Conservation (phyloP, 2,888 invertebrate genomes). For the Zhuqinia jingwanae region DNA sequence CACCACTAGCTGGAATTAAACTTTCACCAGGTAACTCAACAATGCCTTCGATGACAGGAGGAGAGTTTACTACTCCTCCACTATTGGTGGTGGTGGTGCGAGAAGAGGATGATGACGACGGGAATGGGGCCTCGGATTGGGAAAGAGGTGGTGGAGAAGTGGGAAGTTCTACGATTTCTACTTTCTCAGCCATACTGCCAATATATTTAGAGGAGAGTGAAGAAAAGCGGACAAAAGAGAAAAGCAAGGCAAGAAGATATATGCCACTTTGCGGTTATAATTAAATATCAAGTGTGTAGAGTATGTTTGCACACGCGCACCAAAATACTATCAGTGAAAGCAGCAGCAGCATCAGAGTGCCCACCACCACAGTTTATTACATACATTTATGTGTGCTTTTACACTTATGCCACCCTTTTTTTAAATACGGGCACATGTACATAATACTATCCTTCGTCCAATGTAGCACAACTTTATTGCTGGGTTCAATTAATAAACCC, state of each 20-base stretch:
- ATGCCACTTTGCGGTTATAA: constrained; percentile 15
- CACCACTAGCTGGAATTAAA: constrained; percentile 34
- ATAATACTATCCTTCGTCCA: too few species aligned
- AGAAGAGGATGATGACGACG: constrained; percentile 12
- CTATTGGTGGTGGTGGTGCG: too few species aligned
- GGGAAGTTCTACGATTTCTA: constrained; percentile 66
- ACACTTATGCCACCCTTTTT: not conserved
- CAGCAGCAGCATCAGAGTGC: too few species aligned
- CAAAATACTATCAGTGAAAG: not conserved
- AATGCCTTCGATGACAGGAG: constrained; percentile 55
- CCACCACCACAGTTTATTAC: not conserved
- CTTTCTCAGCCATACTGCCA: constrained; percentile 45
- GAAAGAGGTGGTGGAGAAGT: constrained; percentile 57
- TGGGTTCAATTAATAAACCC: constrained; percentile 18
- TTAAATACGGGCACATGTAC: too few species aligned
- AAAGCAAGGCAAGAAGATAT: not conserved
- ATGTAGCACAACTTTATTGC: not conserved
- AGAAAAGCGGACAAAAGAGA: too few species aligned
- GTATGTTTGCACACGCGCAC: constrained; percentile 18
- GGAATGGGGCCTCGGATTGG: constrained; percentile 27
- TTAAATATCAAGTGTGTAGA: constrained; percentile 28
- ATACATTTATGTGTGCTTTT: not conserved
- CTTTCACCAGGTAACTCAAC: constrained; percentile 67
- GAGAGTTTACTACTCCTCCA: constrained; percentile 24
- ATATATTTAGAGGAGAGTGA: not conserved